Evolutionary conservation across 23 tunicate species (phyloP), one percentile per base, ranked within the genome.

Genomic region (Trididemnum clinides): DNA sequence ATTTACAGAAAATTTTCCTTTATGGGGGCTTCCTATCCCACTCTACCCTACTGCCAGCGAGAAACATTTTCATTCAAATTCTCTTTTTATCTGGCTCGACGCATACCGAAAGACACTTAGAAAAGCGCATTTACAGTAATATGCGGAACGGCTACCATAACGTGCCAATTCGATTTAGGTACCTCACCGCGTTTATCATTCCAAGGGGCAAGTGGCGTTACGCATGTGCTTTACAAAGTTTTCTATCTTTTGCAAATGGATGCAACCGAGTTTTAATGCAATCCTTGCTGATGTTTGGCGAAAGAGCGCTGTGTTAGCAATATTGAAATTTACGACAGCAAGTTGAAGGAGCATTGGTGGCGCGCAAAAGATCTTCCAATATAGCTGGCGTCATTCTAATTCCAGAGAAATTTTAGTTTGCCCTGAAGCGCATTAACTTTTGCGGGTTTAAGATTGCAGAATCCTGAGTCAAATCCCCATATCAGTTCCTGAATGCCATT

Each of bases 71-170:
- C 59, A 10, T 34, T 21, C 34, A 33, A 73, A 73, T 27, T 29
- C 2, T 57, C 80, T 2, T 72, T 83, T 51, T 28, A 85, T 26
- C 82, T 34, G 1, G 71, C 71, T 22, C 83, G 71, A 1, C 54
- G 70, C 19, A 33, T 85, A 1, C 88, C 83, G 20, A 22, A 44
- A 32, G 38, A 35, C 21, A 85, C 88, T 28, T 73, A 28, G 59
- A 73, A 57, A 58, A 31, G 83, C 19, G 88, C 75, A n/a, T n/a
- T n/a, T n/a, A n/a, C 12, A 71, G 35, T 19, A 83, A 85, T 44
- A 83, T 71, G 1, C 75, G 71, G 82, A 85, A 86, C 57, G 90
- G 85, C 57, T 86, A 86, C 29, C 76, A 79, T 44, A 33, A 71
- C 26, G 90, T 86, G 25, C 77, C 90, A 34, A 34, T 86, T 2